phyloP scores from a whole-genome alignment of 2,797 vertebrate genomes.

The Sparus aurata region DNA sequence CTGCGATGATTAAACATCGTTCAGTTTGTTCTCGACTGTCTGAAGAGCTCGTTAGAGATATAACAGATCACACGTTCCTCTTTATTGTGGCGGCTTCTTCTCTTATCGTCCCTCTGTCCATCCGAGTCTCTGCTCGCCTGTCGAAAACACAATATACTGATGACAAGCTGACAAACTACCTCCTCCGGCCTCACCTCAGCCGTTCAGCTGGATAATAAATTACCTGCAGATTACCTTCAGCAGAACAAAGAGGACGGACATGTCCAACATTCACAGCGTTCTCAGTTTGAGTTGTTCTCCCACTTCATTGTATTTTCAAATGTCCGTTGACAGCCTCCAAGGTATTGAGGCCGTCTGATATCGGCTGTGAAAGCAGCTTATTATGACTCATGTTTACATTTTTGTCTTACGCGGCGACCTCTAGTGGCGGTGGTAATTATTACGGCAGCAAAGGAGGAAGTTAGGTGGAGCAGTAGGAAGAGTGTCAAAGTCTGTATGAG shows the following conservation, averaged over 20 bases:
- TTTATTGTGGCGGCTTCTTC: neutral
- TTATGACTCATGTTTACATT: no score
- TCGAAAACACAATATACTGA: neutral
- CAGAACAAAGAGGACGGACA: neutral
- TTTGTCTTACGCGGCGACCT: no score
- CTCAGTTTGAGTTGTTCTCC: neutral
- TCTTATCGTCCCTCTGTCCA: neutral
- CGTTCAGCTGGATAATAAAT: neutral
- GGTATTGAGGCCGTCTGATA: no score
- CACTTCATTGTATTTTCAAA: neutral
- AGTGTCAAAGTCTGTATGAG: no score
- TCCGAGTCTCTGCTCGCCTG: neutral
- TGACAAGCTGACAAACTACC: neutral
- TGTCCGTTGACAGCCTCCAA: no score
- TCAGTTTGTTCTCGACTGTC: neutral
- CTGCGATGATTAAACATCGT: neutral
- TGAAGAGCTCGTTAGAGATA: neutral
- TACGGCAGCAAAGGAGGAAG: no score
- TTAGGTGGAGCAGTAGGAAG: no score
- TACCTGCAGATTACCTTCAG: neutral
- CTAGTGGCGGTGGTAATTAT: no score
- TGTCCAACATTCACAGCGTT: neutral
- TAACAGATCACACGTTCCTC: neutral
- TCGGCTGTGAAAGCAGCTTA: no score
- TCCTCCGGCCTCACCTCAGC: neutral